A percentile compares a stretch with the other conserved stretches of the same genome.
These are phyloP conservation scores for Drosophila greeni DNA, from an alignment of 2,888 invertebrate genomes.

Conservation along the genomic window DNA sequence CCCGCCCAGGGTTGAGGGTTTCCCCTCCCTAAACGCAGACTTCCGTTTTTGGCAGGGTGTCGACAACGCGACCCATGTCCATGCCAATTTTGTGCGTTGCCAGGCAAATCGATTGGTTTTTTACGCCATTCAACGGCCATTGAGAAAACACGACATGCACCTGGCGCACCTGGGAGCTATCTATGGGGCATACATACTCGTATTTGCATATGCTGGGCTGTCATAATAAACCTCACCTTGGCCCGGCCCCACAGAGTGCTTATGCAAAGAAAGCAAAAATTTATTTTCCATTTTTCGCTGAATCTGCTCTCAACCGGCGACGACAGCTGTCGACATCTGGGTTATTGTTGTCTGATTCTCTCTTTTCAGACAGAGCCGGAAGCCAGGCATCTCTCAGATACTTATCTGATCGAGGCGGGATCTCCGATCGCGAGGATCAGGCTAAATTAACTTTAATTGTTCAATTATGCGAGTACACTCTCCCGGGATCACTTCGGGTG, in stretches of 20 bases:
- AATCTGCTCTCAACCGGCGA: constrained; percentile 19
- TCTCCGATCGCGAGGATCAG: constrained; percentile 31
- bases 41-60: constrained; percentile 51
- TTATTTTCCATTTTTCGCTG: constrained; percentile 25
- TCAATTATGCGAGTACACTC: constrained; percentile 46
- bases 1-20: constrained; percentile 42
- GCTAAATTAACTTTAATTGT: constrained; percentile 65
- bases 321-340: constrained; percentile 51
- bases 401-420: constrained; percentile 23
- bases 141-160: constrained; percentile 43
- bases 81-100: constrained; percentile 56
- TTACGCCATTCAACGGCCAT: constrained; percentile 10
- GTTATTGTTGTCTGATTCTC: constrained; percentile 22
- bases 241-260: constrained; percentile 55
- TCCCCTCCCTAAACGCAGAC: constrained; percentile 54
- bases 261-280: constrained; percentile 40
- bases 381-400: constrained; percentile 31
- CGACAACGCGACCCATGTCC: constrained; percentile 10
- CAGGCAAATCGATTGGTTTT: constrained; percentile 60
- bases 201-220: constrained; percentile 39
- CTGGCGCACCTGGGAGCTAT: constrained; percentile 41
- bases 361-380: constrained; percentile 18
- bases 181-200: constrained; percentile 3
- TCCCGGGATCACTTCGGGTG: constrained; percentile 21
- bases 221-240: constrained; percentile 64